phyloP scores from a whole-genome alignment of 2,113 vertebrate genomes.

The Hippolais icterina region DNA sequence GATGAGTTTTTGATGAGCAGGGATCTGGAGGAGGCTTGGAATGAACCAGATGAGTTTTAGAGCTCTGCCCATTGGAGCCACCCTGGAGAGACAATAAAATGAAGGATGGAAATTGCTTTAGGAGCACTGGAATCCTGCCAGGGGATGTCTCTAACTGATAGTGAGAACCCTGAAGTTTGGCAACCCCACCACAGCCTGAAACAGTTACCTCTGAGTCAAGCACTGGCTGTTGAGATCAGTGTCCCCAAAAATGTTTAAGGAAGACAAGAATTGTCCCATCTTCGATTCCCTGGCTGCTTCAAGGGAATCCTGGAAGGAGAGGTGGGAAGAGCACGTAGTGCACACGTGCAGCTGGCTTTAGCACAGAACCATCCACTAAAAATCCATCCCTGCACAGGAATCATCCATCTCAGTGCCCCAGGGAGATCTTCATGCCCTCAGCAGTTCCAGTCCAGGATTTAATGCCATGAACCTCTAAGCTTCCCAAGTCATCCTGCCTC shows the following conservation, averaged over 20 bases:
- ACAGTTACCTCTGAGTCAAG: neutral
- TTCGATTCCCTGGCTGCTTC: neutral
- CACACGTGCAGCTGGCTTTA: neutral
- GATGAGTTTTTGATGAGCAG: neutral
- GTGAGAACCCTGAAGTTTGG: neutral
- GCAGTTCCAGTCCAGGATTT: neutral
- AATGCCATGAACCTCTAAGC: neutral
- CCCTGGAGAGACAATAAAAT: accelerated
- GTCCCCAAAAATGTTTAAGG: neutral
- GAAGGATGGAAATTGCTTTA: neutral
- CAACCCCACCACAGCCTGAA: neutral
- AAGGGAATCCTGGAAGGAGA: neutral
- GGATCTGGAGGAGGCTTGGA: neutral
- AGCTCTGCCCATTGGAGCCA: neutral
- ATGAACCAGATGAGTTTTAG: neutral
- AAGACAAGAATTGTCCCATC: neutral
- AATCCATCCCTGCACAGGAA: too few relatives aligned
- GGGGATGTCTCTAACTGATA: neutral
- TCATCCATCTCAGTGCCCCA: neutral
- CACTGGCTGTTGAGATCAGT: neutral
- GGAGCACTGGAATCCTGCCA: neutral
- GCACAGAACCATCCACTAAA: neutral
- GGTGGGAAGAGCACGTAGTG: neutral
- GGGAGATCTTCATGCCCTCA: neutral
- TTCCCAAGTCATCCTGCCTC: accelerated